These are phyloP conservation scores for Tenthredo notha DNA, from an alignment of 2,888 invertebrate species.

Conservation along the genomic window DNA sequence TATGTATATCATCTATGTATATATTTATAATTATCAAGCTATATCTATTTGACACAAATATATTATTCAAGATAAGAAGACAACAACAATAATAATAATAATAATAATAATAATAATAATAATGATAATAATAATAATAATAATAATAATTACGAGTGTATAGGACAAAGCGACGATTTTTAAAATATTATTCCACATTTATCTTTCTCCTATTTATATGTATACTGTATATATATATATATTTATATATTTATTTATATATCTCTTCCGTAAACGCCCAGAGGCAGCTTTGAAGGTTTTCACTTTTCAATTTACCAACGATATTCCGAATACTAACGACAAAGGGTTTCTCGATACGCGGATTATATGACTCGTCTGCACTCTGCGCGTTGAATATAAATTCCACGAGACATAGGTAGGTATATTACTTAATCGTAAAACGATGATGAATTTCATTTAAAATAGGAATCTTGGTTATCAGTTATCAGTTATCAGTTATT, in stretches of 20 bases:
- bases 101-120: conserved; percentile 62
- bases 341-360: conserved; percentile 1
- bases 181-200: conserved; percentile 52
- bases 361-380: background rate
- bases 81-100: conserved; percentile 63
- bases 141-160: conserved; percentile 57
- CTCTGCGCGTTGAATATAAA: conserved; percentile 2
- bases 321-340: conserved; percentile 39
- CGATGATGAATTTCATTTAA: conserved; percentile 14
- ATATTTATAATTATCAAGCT: conserved; percentile 46
- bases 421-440: background rate
- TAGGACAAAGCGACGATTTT: conserved; percentile 51
- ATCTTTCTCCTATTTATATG: conserved; percentile 8
- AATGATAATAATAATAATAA: conserved; percentile 63
- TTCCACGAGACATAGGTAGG: background rate
- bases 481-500: conserved; percentile 32
- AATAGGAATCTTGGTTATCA: conserved; percentile 45
- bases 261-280: conserved; percentile 28
- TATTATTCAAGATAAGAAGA: conserved; percentile 63
- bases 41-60: conserved; percentile 56
- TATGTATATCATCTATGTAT: conserved; percentile 17
- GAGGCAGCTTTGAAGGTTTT: conserved; percentile 24
- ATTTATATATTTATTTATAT: background rate
- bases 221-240: background rate
- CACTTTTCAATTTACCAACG: conserved; percentile 13